Percentiles rank a stretch among this genome's conserved stretches.
Conservation (phyloP, 2,888 invertebrate species). For the Heliothis peltigera region DNA sequence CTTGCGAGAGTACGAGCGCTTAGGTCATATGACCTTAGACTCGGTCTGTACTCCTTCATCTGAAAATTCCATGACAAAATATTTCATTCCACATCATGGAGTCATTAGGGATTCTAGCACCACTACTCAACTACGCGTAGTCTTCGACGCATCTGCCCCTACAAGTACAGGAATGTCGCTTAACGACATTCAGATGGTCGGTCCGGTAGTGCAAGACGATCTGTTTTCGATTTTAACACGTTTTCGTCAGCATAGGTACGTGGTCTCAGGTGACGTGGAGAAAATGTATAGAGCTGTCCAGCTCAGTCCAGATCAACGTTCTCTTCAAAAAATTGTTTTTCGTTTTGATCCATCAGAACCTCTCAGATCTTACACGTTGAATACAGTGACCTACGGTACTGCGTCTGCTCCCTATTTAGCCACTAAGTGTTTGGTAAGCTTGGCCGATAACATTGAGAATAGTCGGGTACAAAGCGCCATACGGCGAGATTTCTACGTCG, state of each 20-base stretch:
- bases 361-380: background rate
- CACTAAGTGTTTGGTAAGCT: no score
- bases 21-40: slow-evolving; percentile 10
- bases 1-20: slow-evolving; percentile 8
- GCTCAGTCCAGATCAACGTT: no score
- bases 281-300: slow-evolving; percentile 1
- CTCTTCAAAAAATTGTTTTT: background rate
- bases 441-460: no score
- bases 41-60: background rate
- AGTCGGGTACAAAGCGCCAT: background rate
- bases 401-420: no score
- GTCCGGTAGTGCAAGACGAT: slow-evolving; percentile 5
- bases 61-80: background rate
- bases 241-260: slow-evolving; percentile 2
- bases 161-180: slow-evolving; percentile 1
- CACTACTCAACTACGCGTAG: background rate
- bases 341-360: background rate
- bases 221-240: background rate
- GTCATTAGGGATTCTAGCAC: background rate
- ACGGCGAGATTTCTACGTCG: slow-evolving; percentile 14
- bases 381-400: no score
- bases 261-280: background rate
- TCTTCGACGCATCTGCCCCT: background rate
- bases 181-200: background rate
- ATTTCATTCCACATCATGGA: slow-evolving; percentile 6